These are phyloP conservation scores for Protobothrops mucrosquamatus DNA, from an alignment of 2,113 vertebrate species.

Conservation along the genomic window DNA sequence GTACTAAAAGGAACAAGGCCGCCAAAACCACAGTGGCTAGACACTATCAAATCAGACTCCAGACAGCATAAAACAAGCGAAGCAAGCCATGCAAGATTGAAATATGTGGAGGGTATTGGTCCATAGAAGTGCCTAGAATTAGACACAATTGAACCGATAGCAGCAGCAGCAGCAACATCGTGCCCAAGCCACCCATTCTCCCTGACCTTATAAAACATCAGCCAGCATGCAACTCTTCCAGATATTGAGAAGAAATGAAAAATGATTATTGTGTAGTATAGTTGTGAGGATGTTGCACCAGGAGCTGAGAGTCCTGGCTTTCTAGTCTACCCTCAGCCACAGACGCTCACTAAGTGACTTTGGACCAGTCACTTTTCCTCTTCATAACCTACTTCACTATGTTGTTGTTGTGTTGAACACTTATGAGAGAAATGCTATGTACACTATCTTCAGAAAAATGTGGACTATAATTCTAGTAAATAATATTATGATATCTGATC, in stretches of 20 bases:
- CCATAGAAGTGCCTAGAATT: background rate
- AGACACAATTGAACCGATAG: background rate
- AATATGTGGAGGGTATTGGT: background rate
- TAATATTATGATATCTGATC: background rate
- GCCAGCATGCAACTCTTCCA: background rate
- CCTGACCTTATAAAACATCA: background rate
- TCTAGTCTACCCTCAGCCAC: background rate
- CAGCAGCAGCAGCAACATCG: background rate
- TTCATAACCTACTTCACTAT: background rate
- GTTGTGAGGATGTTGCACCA: background rate
- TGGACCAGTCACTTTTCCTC: background rate
- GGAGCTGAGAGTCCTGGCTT: background rate
- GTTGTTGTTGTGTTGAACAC: background rate
- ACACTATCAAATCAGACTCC: background rate
- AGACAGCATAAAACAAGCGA: background rate
- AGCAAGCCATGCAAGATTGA: background rate
- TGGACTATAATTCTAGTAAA: background rate
- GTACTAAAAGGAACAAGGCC: background rate
- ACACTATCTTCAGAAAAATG: background rate
- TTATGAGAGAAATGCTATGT: background rate
- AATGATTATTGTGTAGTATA: background rate
- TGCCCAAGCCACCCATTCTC: background rate
- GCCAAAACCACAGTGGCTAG: background rate
- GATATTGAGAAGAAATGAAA: background rate
- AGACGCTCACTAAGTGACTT: background rate